Evolutionary conservation across 2,113 vertebrate species (phyloP).

Genomic region (Sarotherodon lohbergeri): DNA sequence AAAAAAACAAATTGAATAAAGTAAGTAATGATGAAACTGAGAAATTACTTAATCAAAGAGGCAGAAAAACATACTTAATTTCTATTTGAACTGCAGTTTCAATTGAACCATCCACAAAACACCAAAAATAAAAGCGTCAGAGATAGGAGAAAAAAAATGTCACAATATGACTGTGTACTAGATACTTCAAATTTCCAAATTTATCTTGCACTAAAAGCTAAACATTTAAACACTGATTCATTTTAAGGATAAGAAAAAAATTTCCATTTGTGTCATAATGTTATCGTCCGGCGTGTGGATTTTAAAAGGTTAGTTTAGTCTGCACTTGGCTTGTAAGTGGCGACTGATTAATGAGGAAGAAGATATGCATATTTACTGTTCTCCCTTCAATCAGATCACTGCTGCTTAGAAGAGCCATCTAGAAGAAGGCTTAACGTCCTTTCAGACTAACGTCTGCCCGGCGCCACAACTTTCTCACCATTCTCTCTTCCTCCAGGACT

Average conservation of each 20-base stretch:
- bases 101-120: neutral
- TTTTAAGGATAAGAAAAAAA: neutral
- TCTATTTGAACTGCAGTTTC: neutral
- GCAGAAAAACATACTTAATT: neutral
- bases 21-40: neutral
- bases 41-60: neutral
- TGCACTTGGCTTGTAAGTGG: neutral
- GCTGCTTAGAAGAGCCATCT: slow-evolving; percentile 2
- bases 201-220: neutral
- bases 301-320: neutral
- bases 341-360: neutral
- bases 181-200: neutral
- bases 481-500: slow-evolving; percentile 24
- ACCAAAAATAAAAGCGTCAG: neutral
- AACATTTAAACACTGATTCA: neutral
- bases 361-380: slow-evolving; percentile 31
- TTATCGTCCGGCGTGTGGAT: rapidly evolving
- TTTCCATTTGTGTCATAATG: neutral
- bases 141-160: neutral
- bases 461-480: slow-evolving; percentile 46
- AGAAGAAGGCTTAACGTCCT: slow-evolving; percentile 27
- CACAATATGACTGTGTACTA: neutral
- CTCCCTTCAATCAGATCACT: neutral
- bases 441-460: slow-evolving; percentile 18
- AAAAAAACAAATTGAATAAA: rapidly evolving